Conservation (phyloP, 2,113 vertebrate species). For the Tor tambroides region DNA sequence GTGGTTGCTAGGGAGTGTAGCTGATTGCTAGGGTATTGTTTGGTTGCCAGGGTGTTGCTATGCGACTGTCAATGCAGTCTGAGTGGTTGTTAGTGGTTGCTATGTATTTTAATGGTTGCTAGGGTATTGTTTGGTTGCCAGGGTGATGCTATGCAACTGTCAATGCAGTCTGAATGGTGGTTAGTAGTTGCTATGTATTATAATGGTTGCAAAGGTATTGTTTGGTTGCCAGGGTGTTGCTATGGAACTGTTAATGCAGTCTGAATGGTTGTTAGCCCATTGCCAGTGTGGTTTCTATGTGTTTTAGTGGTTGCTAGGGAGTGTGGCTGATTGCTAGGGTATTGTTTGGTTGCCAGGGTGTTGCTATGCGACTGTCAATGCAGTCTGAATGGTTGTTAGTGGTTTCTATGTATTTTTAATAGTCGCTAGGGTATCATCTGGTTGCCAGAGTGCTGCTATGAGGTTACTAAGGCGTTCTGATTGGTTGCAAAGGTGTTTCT, state of each 20-base stretch:
- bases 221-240: neutral
- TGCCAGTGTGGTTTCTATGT: neutral
- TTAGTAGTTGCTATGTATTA: neutral
- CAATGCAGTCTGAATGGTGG: neutral
- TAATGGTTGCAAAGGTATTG: neutral
- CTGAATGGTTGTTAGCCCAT: neutral
- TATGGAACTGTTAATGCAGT: no score
- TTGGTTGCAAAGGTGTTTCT: neutral
- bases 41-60: neutral
- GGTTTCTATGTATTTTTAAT: neutral
- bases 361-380: neutral
- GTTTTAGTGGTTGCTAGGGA: neutral
- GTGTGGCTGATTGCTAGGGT: neutral
- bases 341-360: neutral
- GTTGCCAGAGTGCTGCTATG: neutral
- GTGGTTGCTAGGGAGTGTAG: neutral
- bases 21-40: neutral
- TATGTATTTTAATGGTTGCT: neutral
- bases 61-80: neutral
- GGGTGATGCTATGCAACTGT: neutral
- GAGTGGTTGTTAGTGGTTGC: neutral
- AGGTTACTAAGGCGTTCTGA: neutral
- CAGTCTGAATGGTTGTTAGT: neutral
- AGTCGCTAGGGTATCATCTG: neutral
- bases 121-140: neutral